phyloP scores from a whole-genome alignment of 2,888 invertebrate species.

The Sarcophaga rosellei region DNA sequence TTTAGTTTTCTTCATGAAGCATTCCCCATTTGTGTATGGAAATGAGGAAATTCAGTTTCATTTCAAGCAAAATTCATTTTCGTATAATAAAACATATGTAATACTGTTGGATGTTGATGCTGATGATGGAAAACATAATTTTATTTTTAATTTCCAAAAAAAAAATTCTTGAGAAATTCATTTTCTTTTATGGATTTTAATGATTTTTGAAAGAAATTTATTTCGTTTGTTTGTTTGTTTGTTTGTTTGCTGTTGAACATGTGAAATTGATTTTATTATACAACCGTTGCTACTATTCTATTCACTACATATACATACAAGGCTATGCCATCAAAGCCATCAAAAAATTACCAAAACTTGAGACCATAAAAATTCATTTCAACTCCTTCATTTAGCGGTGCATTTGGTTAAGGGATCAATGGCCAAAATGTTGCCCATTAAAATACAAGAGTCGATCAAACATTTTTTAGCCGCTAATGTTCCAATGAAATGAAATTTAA shows the following conservation, averaged over 20 bases:
- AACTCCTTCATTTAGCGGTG: too few species aligned
- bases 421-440: conserved; percentile 50
- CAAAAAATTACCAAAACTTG: too few species aligned
- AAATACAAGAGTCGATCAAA: conserved; percentile 58
- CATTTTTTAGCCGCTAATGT: conserved; percentile 58
- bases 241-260: conserved; percentile 56
- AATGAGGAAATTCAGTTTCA: too few species aligned
- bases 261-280: conserved; percentile 57
- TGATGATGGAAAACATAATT: too few species aligned
- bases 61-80: too few species aligned
- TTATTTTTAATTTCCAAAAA: too few species aligned
- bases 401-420: neutral
- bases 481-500: conserved; percentile 54
- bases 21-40: too few species aligned
- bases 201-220: conserved; percentile 29
- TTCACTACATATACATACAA: neutral
- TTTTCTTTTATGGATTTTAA: neutral
- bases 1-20: too few species aligned
- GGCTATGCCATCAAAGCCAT: neutral
- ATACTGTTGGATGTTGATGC: too few species aligned
- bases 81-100: too few species aligned
- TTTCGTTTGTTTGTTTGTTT: neutral
- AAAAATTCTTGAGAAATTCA: neutral
- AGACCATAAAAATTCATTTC: too few species aligned
- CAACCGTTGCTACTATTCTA: neutral